A percentile compares a stretch with the other conserved stretches of the same genome.
Evolutionary conservation across 92 coral and sea anemone genomes (phyloP).

Genomic region (Plumapathes pennacea): DNA sequence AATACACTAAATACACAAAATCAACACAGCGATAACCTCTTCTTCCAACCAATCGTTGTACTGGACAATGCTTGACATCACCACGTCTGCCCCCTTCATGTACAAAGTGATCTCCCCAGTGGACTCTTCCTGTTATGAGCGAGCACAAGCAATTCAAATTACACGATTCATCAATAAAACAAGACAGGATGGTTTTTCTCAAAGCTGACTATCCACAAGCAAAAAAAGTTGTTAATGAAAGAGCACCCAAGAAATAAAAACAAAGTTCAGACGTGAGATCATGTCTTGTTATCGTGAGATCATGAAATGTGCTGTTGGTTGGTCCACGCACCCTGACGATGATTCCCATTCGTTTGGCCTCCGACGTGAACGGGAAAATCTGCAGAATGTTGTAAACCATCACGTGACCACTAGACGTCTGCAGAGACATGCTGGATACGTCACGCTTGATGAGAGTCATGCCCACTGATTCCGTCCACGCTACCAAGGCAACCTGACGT

Average conservation of each 20-base stretch:
- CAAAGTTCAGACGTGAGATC: too few species aligned
- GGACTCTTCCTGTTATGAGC: slow-evolving; percentile 79
- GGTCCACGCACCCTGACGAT: slow-evolving; percentile 72
- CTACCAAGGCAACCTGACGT: slow-evolving; percentile 91
- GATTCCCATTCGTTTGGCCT: slow-evolving; percentile 93
- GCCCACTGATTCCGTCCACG: slow-evolving; percentile 96
- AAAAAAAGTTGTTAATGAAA: too few species aligned
- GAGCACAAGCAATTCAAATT: too few species aligned
- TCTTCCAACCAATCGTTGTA: slow-evolving; percentile 99
- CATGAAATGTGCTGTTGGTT: too few species aligned
- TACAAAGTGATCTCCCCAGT: slow-evolving; percentile 93
- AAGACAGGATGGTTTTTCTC: too few species aligned
- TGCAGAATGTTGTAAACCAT: slow-evolving; percentile 79
- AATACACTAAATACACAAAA: too few species aligned
- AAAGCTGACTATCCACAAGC: too few species aligned
- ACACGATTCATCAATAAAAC: too few species aligned
- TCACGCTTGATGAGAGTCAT: slow-evolving; percentile 83
- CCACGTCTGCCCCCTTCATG: slow-evolving; percentile 98
- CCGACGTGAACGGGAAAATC: slow-evolving; percentile 96
- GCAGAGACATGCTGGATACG: slow-evolving; percentile 80
- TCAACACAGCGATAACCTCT: slow-evolving; percentile 91
- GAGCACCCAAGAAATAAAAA: too few species aligned
- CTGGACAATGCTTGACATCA: slow-evolving; percentile 88
- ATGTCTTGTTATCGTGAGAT: too few species aligned
- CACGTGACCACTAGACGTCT: slow-evolving; percentile 78